Conservation (phyloP, 2,797 vertebrate species). For the Hapalemur alaotrensis region DNA sequence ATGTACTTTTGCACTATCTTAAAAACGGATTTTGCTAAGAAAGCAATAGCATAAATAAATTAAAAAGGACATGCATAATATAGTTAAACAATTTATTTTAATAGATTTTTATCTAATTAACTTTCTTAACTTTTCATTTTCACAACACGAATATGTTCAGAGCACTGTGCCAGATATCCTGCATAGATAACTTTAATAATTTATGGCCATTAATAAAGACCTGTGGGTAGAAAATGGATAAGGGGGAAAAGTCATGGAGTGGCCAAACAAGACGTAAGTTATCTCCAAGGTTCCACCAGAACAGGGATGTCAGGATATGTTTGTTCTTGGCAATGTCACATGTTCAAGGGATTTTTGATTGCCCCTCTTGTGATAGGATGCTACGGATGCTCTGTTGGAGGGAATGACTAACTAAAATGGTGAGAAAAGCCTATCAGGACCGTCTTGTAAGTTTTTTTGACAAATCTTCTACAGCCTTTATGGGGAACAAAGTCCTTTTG, state of each 20-base stretch:
- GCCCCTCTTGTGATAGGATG: not conserved
- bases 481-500: not conserved
- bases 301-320: not conserved
- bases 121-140: not conserved
- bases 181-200: not conserved
- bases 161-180: not conserved
- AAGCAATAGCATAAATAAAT: not conserved
- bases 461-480: not conserved
- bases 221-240: not conserved
- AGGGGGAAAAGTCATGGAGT: not conserved
- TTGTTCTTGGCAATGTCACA: not conserved
- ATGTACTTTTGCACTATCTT: not conserved
- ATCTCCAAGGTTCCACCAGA: not conserved
- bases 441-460: constrained; percentile 1
- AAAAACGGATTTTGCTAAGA: constrained; percentile 40
- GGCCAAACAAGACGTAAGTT: not conserved
- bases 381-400: not conserved
- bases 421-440: not conserved
- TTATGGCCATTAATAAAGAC: not conserved
- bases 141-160: not conserved
- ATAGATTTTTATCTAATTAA: not conserved
- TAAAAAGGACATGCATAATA: not conserved
- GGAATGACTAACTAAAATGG: not conserved
- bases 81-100: not conserved
- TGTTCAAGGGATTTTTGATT: not conserved